Percentiles rank a stretch among this genome's conserved stretches.
These are phyloP conservation scores for Magallana nippona DNA, from an alignment of 2,888 invertebrate species.

Conservation along the genomic window DNA sequence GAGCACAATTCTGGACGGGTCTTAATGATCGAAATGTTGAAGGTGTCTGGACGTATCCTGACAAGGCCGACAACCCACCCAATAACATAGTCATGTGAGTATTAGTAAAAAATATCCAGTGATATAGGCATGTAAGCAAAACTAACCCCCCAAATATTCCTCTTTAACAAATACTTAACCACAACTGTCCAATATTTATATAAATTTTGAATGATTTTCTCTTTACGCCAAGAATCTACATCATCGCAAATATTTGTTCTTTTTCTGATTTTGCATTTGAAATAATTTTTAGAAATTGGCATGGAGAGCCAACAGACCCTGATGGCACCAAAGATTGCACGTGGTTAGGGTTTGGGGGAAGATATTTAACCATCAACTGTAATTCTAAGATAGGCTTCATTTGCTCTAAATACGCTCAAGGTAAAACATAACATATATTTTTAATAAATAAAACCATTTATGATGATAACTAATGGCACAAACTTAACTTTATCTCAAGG, in stretches of 20 bases:
- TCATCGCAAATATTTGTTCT: no score
- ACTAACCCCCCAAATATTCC: no score
- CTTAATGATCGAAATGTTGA: constrained; percentile 54
- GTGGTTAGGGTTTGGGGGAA: constrained; percentile 51
- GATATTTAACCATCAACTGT: constrained; percentile 48
- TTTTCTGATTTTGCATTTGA: no score
- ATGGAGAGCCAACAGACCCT: constrained; percentile 56
- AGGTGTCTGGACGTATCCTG: constrained; percentile 57
- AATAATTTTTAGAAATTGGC: constrained; percentile 55
- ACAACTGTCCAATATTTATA: no score
- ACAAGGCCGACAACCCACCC: constrained; percentile 48
- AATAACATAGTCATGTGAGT: constrained; percentile 55
- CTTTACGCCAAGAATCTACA: no score
- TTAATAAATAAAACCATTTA: no score
- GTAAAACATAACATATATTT: neutral
- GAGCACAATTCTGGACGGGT: constrained; percentile 56
- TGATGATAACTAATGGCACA: no score
- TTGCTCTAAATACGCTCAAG: constrained; percentile 46
- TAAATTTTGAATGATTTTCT: no score
- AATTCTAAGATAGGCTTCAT: constrained; percentile 48
- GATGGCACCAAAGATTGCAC: constrained; percentile 58
- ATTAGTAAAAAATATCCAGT: neutral
- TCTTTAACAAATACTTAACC: no score
- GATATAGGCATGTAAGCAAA: no score
- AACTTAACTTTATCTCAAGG: no score